Base-by-base conservation (phyloP, 2,797 vertebrate genomes). In the Ctenopoma kingsleyae region DNA sequence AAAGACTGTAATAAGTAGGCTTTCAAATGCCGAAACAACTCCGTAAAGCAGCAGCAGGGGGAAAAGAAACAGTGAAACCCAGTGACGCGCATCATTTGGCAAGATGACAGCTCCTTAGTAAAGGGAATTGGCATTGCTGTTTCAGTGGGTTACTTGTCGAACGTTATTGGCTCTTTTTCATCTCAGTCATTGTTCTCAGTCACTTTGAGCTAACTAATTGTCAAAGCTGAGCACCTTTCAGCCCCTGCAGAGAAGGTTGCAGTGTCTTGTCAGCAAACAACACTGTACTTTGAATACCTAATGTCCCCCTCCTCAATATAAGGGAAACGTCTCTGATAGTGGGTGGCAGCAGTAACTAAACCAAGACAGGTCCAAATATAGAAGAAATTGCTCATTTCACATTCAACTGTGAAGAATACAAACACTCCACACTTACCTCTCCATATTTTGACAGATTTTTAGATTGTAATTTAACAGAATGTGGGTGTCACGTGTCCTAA, bases 141-240 rank as follows among this genome's bases (percentile, higher is more conserved):
- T 90, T 90, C 64, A 81, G 70, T 74, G 51, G 78, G 66, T 77
- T 89, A 82, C 83, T 78, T 38, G 53, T 80, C 47, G 79, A 90
- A 90, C 62, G 86, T 86, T 84, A 85, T 67, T 81, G 80, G 67
- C 78, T 82, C 77, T 59, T 67, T 80, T 86, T 89, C 74, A 81
- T 91, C 86, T 90, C 82, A 27, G 78, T 72, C 73, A 70, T 74
- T 76, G 89, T 91, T 90, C 89, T 84, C 84, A 86, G 87, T 91
- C 91, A 92, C 87, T 92, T 87, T 88, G 83, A 88, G 82, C 54
- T 22, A 40, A 84, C 83, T 91, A 91, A 93, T 91, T 91, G 91
- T 90, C 88, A 90, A 83, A 89, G 88, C 92, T 80, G 90, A 92
- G 86, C 85, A 91, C 87, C 83, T 90, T 89, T 84, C 85, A 91